A percentile compares a stretch with the other conserved stretches of the same genome.
These are phyloP conservation scores for Tenthredo scrophulariae DNA, from an alignment of 2,888 invertebrate species.

Conservation along the genomic window DNA sequence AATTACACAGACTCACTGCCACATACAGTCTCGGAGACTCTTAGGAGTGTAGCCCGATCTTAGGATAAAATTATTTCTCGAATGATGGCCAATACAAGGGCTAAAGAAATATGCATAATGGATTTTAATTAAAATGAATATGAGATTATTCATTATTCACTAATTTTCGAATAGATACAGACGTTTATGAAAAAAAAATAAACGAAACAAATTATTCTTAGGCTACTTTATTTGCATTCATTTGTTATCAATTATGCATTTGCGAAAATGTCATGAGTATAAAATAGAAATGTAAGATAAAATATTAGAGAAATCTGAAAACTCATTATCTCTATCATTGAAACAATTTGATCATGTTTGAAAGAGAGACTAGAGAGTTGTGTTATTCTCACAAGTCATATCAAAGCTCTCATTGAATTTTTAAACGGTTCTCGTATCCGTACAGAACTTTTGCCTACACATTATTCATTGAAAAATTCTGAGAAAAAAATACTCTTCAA, in stretches of 20 bases:
- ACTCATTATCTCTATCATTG: not conserved
- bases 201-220: slow-evolving; percentile 2
- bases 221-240: not conserved
- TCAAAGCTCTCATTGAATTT: not conserved
- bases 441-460: not conserved
- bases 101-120: not conserved
- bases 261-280: slow-evolving; percentile 20
- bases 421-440: not conserved
- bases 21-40: slow-evolving; percentile 9
- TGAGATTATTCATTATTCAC: slow-evolving; percentile 13
- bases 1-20: slow-evolving; percentile 12
- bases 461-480: not conserved
- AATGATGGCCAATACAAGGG: not conserved
- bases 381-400: not conserved
- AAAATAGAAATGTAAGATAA: not conserved
- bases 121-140: slow-evolving; percentile 3
- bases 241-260: not conserved
- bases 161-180: not conserved
- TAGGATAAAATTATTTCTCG: not conserved
- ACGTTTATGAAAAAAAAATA: not conserved
- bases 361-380: not conserved
- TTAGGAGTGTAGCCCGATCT: not conserved
- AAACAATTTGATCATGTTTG: not conserved
- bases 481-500: not conserved
- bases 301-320: not conserved